These are phyloP conservation scores for Daphoenositta chrysoptera DNA, from an alignment of 2,113 vertebrate genomes.

Conservation along the genomic window DNA sequence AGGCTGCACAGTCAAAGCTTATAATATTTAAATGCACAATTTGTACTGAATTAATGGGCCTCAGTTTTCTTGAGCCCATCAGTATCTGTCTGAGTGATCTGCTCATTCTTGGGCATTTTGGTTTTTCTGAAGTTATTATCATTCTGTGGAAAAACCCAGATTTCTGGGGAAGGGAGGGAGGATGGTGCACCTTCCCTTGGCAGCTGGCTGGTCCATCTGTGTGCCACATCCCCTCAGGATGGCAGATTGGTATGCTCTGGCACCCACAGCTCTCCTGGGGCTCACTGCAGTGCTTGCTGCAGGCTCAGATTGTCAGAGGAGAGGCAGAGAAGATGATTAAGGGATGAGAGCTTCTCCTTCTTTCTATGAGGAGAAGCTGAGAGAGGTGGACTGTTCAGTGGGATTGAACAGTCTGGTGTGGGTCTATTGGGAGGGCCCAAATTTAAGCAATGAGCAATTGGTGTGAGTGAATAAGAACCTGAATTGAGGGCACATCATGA, in stretches of 20 bases:
- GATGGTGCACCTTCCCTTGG: background rate
- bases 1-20: background rate
- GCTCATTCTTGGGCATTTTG: background rate
- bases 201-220: background rate
- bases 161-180: background rate
- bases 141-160: background rate
- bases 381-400: background rate
- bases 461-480: background rate
- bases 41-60: background rate
- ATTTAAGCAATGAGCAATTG: background rate
- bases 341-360: background rate
- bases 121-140: background rate
- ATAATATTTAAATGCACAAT: background rate
- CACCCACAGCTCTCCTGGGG: background rate
- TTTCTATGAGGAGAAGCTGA: background rate
- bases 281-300: background rate
- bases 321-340: background rate
- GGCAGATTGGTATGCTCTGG: background rate
- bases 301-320: background rate
- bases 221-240: rapidly evolving
- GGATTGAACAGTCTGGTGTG: background rate
- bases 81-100: too few species aligned
- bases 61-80: background rate
- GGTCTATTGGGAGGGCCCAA: background rate
- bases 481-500: background rate